Evolutionary conservation across 1,140 invertebrate genomes (phyloP), one percentile per base, ranked within the genome.

Genomic region (Saccostrea echinata): DNA sequence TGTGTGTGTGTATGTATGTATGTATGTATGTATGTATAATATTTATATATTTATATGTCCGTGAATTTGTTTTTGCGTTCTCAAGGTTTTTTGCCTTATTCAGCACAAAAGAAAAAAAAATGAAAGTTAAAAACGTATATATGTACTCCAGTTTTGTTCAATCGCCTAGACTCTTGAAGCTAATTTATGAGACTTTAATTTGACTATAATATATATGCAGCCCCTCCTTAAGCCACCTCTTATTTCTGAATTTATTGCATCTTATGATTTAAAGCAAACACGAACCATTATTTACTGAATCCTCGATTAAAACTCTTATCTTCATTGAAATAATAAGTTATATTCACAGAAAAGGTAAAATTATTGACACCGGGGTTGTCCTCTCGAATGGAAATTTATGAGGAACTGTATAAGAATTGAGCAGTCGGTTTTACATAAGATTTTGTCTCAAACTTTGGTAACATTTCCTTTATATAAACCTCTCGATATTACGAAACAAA

Each of bases 311-410:
- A 76, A 16, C 18, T 27, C 68, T 30, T 76, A 76, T 76, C 68
- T 76, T 76, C 68, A 76, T 76, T 76, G 68, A 76, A 76, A 76
- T 76, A 76, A 76, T 76, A 76, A 76, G 68, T 76, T 76, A 76
- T 33, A 76, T 76, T 76, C 68, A 76, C 68, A 33, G 68, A 24
- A 30, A 76, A 76, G 24, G 68, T 13, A 27, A 76, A 33, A 76
- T 33, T 30, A 16, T 76, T 76, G 68, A 76, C 68, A 76, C 27
- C 16, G 68, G 18, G 68, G 68, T 27, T 33, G 11, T 13, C 27
- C 68, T 16, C 68, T 76, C 33, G 24, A 33, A 18, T 12, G n/a
- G 8, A 16, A 30, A 76, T 76, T 13, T 76, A 76, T 76, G 68
- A 27, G 68, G 30, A 13, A 16, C 27, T 30, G 24, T 76, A 6